Base-by-base conservation (phyloP, 2,113 vertebrate genomes). In the Lucifuga dentata region DNA sequence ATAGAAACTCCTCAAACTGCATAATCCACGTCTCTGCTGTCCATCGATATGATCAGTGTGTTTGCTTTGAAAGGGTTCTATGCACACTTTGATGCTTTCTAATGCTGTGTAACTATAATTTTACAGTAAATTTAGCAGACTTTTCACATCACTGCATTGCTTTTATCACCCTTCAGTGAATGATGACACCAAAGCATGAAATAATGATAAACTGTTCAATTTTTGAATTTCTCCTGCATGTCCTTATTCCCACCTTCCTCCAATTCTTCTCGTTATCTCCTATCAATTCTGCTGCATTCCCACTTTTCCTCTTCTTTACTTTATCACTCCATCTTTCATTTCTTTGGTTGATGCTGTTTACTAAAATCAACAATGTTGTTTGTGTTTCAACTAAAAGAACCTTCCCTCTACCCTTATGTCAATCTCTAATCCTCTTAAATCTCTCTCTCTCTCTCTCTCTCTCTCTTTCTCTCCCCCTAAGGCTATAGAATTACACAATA, bases 401-500 rank as follows among this genome's bases (percentile, higher is more conserved):
- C 13, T 16, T 39, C 6, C 4, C 3, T 45, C 23, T 48, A 17
- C 26, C 50, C 38, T 43, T 26, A 46, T 16, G 43, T 26, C 15
- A 39, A 24, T 15, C 17, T 33, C 43, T 35, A 56, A 68, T 68
- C 23, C 19, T 48, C 44, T 33, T 24, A 38, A 39, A 10, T 13
- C 23, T 9, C 19, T 13, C 16, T 11, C n/a, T n/a, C n/a, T n/a
- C n/a, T n/a, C n/a, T 11, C 12, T 56, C 48, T 20, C 38, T 35
- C 24, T 41, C 3, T 50, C 11, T 16, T 17, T 9, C 5, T 45
- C 20, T 38, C 36, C 16, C 4, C 70, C 16, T 17, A 71, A 44
- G 49, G 55, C 8, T 56, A 19, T 19, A 21, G 56, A 62, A 52
- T 73, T 12, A 41, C 70, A 81, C 38, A 51, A 20, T 66, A 43